A percentile compares a stretch with the other conserved stretches of the same genome.
Evolutionary conservation across 2,888 invertebrate genomes (phyloP).

Genomic region (Macropis europaea): DNA sequence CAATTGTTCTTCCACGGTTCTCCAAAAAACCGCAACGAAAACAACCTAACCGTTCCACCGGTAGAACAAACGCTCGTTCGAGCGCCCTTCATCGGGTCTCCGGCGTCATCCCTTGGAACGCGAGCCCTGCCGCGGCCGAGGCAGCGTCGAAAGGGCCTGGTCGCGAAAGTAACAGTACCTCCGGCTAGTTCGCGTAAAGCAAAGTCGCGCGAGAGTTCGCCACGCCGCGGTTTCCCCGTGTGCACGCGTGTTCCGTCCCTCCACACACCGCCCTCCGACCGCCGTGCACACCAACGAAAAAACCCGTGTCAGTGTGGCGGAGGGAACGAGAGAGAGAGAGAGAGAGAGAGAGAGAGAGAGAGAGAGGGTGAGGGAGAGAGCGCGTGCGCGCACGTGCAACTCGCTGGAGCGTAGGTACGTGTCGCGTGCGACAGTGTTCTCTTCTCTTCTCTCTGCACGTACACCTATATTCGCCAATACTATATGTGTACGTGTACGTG

Average conservation of each 20-base stretch:
- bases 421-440: constrained; percentile 34
- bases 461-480: too few relatives aligned
- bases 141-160: constrained; percentile 73
- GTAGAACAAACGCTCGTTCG: too few relatives aligned
- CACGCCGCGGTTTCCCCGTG: constrained; percentile 31
- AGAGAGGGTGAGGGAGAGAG: background rate
- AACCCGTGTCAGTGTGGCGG: constrained; percentile 4
- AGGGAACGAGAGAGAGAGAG: too few relatives aligned
- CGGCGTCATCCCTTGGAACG: too few relatives aligned
- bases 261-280: constrained; percentile 4
- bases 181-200: constrained; percentile 75
- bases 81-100: too few relatives aligned
- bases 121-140: too few relatives aligned
- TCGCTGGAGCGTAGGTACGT: constrained; percentile 36
- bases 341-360: too few relatives aligned
- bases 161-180: constrained; percentile 78
- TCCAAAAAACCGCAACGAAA: too few relatives aligned
- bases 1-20: too few relatives aligned
- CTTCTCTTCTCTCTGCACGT: too few relatives aligned
- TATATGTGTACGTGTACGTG: too few relatives aligned
- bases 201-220: constrained; percentile 60
- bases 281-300: constrained; percentile 12
- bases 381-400: constrained; percentile 34
- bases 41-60: too few relatives aligned
- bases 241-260: background rate